Conservation (phyloP, 2,888 invertebrate genomes). For the Bruchidius siliquastri region DNA sequence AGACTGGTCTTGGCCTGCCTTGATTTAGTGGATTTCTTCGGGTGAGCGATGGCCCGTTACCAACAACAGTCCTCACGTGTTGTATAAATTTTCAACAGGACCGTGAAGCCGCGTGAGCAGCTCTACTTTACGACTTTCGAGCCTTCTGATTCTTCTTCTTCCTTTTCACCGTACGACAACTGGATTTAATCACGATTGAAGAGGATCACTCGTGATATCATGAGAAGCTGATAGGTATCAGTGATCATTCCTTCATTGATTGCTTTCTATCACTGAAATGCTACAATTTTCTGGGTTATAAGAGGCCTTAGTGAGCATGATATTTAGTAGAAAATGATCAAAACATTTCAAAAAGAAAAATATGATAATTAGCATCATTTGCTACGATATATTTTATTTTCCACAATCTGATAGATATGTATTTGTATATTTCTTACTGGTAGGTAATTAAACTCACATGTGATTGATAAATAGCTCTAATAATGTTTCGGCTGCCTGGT, state of each 20-base stretch:
- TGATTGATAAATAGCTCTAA: no score
- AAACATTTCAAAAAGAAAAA: no score
- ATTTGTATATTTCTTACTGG: no score
- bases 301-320: no score
- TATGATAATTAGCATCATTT: no score
- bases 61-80: slow-evolving; percentile 47
- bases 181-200: neutral
- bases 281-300: no score
- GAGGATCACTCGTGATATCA: neutral
- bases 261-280: neutral
- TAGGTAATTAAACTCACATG: no score
- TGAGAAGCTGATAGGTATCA: neutral
- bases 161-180: neutral
- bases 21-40: slow-evolving; percentile 44
- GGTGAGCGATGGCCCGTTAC: slow-evolving; percentile 46
- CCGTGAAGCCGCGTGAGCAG: slow-evolving; percentile 16
- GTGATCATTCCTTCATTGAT: neutral
- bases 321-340: no score
- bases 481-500: no score
- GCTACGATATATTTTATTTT: no score
- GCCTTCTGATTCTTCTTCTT: neutral
- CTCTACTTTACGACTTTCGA: neutral
- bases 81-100: slow-evolving; percentile 40
- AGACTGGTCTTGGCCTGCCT: slow-evolving; percentile 19
- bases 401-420: no score